Evolutionary conservation across 2,113 vertebrate genomes (phyloP).

Genomic region (Oxyura jamaicensis): DNA sequence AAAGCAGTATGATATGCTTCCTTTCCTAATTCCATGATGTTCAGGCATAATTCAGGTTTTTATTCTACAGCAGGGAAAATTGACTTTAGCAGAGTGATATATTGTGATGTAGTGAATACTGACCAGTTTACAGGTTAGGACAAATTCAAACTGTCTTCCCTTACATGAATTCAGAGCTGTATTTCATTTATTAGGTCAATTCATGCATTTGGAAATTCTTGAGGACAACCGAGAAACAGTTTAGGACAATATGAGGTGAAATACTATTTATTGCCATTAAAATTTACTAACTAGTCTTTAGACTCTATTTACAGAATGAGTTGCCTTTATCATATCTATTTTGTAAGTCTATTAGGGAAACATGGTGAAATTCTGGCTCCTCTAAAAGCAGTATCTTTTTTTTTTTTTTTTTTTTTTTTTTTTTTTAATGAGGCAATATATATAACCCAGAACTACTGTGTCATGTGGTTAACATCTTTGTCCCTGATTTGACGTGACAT

Average conservation of each 20-base stretch:
- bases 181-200: background rate
- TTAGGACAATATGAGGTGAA: background rate
- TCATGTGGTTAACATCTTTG: background rate
- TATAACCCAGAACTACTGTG: background rate
- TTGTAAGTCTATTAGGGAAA: background rate
- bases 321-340: background rate
- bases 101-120: background rate
- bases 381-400: background rate
- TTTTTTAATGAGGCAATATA: background rate
- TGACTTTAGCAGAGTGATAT: background rate
- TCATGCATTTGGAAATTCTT: background rate
- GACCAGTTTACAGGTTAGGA: background rate
- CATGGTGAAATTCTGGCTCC: background rate
- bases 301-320: background rate
- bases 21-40: background rate
- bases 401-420: background rate
- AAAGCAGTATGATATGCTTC: background rate
- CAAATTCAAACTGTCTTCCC: background rate
- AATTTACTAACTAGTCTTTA: background rate
- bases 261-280: background rate
- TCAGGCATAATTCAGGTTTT: background rate
- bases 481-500: background rate
- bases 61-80: background rate
- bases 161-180: background rate
- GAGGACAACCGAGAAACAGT: background rate